A percentile compares a stretch with the other conserved stretches of the same genome.
These are phyloP conservation scores for Chloebia gouldiae DNA, from an alignment of 2,113 vertebrate species.

Conservation along the genomic window DNA sequence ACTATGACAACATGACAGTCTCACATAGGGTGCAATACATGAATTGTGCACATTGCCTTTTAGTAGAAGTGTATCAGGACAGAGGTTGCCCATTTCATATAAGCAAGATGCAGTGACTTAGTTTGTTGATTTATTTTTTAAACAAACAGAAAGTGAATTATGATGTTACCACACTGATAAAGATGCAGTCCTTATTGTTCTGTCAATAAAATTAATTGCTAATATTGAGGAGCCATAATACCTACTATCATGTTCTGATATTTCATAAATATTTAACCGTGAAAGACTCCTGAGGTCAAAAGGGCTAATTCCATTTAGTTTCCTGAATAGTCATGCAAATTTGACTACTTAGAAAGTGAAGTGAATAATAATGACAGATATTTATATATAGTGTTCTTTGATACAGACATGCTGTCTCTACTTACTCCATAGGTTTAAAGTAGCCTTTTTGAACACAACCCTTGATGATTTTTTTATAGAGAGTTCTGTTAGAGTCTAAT, in stretches of 20 bases:
- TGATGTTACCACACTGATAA: not conserved
- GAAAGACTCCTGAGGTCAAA: conserved; percentile 52
- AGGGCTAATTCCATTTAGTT: conserved; percentile 36
- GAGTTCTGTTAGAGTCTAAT: not conserved
- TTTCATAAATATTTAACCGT: conserved; percentile 65
- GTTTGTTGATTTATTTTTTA: not conserved
- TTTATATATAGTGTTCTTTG: not conserved
- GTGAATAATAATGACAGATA: not conserved
- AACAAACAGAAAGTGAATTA: conserved; percentile 2
- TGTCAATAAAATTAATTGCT: conserved; percentile 71
- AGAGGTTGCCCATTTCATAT: not conserved
- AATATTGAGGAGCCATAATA: conserved; percentile 55
- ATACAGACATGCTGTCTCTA: not conserved
- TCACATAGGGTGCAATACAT: not conserved
- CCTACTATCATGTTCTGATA: conserved; percentile 46
- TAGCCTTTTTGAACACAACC: not conserved
- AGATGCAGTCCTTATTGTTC: conserved; percentile 39
- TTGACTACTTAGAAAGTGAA: conserved; percentile 18
- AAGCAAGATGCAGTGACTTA: not conserved
- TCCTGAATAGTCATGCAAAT: conserved; percentile 14
- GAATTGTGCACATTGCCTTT: not conserved
- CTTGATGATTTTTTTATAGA: not conserved
- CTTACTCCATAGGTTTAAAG: not conserved
- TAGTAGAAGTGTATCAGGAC: not conserved
- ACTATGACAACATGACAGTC: not conserved